Conservation (phyloP, 2,113 vertebrate genomes). For the Vidua chalybeata region DNA sequence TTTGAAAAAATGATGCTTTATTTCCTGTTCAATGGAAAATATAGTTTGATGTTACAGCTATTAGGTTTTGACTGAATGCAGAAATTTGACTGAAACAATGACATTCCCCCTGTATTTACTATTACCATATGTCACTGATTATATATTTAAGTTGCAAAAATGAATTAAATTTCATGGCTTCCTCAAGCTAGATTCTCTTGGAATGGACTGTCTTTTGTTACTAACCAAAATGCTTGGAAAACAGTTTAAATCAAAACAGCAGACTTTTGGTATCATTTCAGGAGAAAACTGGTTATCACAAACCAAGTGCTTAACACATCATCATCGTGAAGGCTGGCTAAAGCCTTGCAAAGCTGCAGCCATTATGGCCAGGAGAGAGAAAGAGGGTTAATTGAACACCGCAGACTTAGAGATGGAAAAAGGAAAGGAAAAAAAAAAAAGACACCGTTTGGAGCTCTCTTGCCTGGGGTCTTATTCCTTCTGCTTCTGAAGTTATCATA, state of each 20-base stretch:
- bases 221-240: slow-evolving; percentile 34
- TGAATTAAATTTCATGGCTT: slow-evolving; percentile 64
- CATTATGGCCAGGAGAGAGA: neutral
- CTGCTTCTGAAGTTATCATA: slow-evolving; percentile 35
- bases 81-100: slow-evolving; percentile 58
- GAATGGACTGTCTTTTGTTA: slow-evolving; percentile 34
- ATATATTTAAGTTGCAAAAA: slow-evolving; percentile 66
- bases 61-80: slow-evolving; percentile 60
- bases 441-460: neutral
- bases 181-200: slow-evolving; percentile 50
- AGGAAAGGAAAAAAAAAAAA: neutral
- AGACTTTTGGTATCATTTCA: slow-evolving; percentile 21
- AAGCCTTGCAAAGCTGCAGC: neutral
- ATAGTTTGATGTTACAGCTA: slow-evolving; percentile 60
- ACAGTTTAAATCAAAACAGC: slow-evolving; percentile 43
- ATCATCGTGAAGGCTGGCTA: neutral
- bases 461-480: slow-evolving; percentile 34
- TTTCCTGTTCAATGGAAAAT: slow-evolving; percentile 61
- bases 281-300: slow-evolving; percentile 42
- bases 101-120: slow-evolving; percentile 58
- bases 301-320: neutral
- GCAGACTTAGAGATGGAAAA: neutral
- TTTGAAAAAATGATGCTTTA: slow-evolving; percentile 53
- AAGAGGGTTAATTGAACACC: slow-evolving; percentile 15
- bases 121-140: slow-evolving; percentile 70